Base-by-base conservation (phyloP, 1,140 invertebrate genomes). In the Ectropis grisescens region DNA sequence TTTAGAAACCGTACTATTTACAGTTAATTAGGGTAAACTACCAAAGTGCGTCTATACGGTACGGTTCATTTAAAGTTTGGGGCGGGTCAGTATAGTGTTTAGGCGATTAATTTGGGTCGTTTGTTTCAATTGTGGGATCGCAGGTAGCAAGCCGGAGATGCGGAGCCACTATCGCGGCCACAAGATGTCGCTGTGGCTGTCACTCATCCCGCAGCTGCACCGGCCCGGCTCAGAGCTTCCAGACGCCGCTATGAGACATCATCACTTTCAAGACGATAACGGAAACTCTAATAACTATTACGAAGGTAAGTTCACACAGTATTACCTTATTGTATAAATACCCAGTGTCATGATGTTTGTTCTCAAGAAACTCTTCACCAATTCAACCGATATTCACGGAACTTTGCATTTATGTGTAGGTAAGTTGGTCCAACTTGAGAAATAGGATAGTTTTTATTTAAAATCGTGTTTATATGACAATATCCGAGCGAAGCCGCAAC, bases 131-230 rank as follows among this genome's bases (percentile, higher is more conserved):
- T 55, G 23, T 19, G 16, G 40, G 41, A 42, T 19, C 15, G 29
- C 72, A 92, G 91, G 89, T 46, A 78, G 83, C 39, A 91, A 91
- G 52, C 88, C 89, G 3, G 87, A 89, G 58, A 90, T 92, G 87
- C 88, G 88, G 47, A 91, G 88, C 55, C 94, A 95, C 76, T 97
- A 96, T 67, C 85, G 93, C 8, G 93, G 93, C 16, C 92, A 94
- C 70, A 94, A 96, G 74, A 92, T 96, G 86, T 93, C 93, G 6
- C 87, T 96, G 22, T 97, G 95, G 95, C 79, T 94, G 15, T 93
- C 94, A 52, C 86, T 97, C 11, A 92, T 97, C 42, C 95, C 95
- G 5, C 93, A 95, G 62, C 85, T 93, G 29, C 91, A 93, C 72
- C 89, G 90, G 48, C 90, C 91, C 1, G 91, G 91, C 0, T 88